These are phyloP conservation scores for Scytalopus superciliaris DNA, from an alignment of 2,113 vertebrate species.

Conservation along the genomic window DNA sequence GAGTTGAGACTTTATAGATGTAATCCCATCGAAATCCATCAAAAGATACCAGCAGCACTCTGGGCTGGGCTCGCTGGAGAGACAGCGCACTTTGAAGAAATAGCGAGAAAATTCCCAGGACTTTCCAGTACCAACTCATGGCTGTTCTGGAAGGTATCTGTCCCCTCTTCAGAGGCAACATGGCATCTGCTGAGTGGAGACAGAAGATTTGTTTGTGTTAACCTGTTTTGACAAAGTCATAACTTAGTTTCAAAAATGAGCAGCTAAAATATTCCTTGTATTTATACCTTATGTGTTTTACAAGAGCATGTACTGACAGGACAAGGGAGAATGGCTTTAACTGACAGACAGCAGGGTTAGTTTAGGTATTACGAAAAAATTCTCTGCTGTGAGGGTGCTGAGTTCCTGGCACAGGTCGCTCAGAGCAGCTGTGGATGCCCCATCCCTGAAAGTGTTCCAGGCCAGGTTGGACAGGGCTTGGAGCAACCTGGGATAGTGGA, in stretches of 20 bases:
- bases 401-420: background rate
- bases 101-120: background rate
- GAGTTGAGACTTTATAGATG: conserved; percentile 79
- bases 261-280: background rate
- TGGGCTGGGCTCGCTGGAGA: conserved; percentile 55
- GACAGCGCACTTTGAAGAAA: background rate
- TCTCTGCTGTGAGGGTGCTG: background rate
- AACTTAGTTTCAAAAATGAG: background rate
- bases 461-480: background rate
- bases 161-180: background rate
- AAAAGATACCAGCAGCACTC: conserved; percentile 87
- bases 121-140: background rate
- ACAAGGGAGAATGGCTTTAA: background rate
- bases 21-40: conserved; percentile 96
- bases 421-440: background rate
- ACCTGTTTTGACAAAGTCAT: background rate
- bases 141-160: conserved; percentile 14
- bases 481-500: background rate
- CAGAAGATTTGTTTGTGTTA: background rate
- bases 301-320: background rate
- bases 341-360: background rate
- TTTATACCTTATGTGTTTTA: background rate
- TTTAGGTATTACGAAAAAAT: background rate
- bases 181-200: conserved; percentile 53
- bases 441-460: background rate